A percentile compares a stretch with the other conserved stretches of the same genome.
These are phyloP conservation scores for Cavia porcellus DNA, from an alignment of 2,113 vertebrate species.

Conservation along the genomic window DNA sequence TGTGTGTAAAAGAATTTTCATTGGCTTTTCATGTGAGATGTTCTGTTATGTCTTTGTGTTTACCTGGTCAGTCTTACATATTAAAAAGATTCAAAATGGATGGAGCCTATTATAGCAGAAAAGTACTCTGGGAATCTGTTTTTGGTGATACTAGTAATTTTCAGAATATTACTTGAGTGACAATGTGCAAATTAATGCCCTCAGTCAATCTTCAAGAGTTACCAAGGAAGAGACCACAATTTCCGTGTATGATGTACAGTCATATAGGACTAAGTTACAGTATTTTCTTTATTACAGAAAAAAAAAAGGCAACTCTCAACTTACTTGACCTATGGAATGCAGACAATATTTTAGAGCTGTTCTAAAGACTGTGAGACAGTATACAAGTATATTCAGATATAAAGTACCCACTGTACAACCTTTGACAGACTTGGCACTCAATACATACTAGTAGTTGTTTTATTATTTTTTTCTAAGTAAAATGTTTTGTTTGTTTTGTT, in stretches of 20 bases:
- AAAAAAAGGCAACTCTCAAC: not conserved
- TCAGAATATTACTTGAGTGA: not conserved
- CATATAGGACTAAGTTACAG: not conserved
- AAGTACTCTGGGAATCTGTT: not conserved
- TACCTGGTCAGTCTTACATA: not conserved
- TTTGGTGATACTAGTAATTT: not conserved
- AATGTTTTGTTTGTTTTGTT: not conserved
- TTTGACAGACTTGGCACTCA: not conserved
- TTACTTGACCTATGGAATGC: not conserved
- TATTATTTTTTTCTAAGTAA: not conserved
- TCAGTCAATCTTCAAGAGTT: not conserved
- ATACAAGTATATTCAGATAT: not conserved
- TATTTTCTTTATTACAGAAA: not conserved
- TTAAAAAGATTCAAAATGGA: not conserved
- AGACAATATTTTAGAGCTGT: not conserved
- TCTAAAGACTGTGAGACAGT: not conserved
- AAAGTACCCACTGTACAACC: not conserved
- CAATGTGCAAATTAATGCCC: not conserved
- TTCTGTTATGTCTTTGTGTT: not conserved
- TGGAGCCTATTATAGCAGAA: not conserved
- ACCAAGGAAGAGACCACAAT: not conserved
- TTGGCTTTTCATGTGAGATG: not conserved
- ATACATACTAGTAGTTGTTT: not conserved
- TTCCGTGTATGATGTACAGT: not conserved
- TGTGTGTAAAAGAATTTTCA: not conserved